Conservation (phyloP, 2,113 vertebrate species). For the Meriones unguiculatus region DNA sequence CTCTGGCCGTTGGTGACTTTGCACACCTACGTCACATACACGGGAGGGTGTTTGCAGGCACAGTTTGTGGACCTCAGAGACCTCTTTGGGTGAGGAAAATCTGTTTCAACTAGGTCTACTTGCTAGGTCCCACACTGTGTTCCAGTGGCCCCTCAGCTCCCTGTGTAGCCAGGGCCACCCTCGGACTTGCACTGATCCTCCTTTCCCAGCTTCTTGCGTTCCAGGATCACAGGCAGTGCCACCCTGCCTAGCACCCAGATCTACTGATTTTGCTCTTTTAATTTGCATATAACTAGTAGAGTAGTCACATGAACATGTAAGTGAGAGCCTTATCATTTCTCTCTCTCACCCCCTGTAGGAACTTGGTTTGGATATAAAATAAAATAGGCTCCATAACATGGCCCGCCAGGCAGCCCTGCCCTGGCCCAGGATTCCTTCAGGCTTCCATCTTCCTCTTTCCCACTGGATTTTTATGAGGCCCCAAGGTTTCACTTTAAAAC, state of each 20-base stretch:
- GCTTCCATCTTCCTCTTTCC: not conserved
- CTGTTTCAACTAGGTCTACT: not conserved
- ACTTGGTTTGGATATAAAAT: not conserved
- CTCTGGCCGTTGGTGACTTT: too few relatives aligned
- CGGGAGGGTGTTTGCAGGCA: not conserved
- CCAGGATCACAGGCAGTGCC: not conserved
- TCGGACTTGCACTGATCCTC: not conserved
- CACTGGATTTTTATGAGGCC: not conserved
- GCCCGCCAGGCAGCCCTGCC: rapidly evolving
- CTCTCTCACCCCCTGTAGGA: not conserved
- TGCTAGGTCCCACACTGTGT: not conserved
- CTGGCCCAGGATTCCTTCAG: not conserved
- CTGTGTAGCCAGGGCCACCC: not conserved
- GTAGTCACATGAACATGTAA: not conserved
- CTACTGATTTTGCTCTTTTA: not conserved
- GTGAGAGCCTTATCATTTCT: not conserved
- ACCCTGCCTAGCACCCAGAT: not conserved
- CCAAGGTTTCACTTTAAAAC: not conserved
- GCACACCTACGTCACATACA: not conserved
- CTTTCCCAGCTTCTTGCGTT: not conserved
- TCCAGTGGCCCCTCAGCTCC: not conserved
- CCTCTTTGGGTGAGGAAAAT: not conserved
- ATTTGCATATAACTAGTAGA: not conserved
- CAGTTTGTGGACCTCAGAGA: not conserved
- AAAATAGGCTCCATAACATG: not conserved